Percentiles rank a stretch among this genome's conserved stretches.
phyloP scores from a whole-genome alignment of 2,113 vertebrate genomes.

The Nothobranchius furzeri region DNA sequence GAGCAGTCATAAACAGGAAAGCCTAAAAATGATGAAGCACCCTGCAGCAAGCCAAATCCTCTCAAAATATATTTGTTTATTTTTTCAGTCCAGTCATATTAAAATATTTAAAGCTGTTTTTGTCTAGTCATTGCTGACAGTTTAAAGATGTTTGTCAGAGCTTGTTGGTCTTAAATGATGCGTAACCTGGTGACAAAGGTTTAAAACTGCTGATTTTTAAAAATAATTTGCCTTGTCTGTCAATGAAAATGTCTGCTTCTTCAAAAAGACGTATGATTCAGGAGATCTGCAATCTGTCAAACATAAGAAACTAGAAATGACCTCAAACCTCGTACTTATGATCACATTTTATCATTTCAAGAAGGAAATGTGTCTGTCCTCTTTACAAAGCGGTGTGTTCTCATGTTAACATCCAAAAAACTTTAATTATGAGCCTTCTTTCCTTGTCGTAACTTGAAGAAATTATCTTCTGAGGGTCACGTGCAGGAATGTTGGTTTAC shows the following conservation, averaged over 20 bases:
- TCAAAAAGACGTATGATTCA: background rate
- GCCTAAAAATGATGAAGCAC: slow-evolving; percentile 50
- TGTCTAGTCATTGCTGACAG: background rate
- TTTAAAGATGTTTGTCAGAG: background rate
- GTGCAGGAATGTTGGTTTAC: too few species aligned
- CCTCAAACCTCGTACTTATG: background rate
- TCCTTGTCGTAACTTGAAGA: too few species aligned
- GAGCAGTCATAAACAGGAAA: slow-evolving; percentile 67
- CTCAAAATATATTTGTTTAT: slow-evolving; percentile 4
- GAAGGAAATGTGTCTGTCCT: too few species aligned
- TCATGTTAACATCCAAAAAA: too few species aligned
- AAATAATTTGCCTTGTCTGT: background rate
- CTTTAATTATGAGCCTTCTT: too few species aligned
- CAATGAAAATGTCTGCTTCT: background rate
- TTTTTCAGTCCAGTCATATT: background rate
- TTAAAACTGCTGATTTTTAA: background rate
- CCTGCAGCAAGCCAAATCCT: slow-evolving; percentile 2
- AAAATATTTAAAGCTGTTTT: background rate
- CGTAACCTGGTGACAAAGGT: background rate
- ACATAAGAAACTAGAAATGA: background rate
- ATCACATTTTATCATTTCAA: too few species aligned
- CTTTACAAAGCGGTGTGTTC: too few species aligned
- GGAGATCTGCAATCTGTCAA: background rate
- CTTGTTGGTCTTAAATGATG: background rate
- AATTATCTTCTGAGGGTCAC: too few species aligned